These are phyloP conservation scores for Palaemon carinicauda DNA, from an alignment of 1,140 invertebrate genomes.

Conservation along the genomic window DNA sequence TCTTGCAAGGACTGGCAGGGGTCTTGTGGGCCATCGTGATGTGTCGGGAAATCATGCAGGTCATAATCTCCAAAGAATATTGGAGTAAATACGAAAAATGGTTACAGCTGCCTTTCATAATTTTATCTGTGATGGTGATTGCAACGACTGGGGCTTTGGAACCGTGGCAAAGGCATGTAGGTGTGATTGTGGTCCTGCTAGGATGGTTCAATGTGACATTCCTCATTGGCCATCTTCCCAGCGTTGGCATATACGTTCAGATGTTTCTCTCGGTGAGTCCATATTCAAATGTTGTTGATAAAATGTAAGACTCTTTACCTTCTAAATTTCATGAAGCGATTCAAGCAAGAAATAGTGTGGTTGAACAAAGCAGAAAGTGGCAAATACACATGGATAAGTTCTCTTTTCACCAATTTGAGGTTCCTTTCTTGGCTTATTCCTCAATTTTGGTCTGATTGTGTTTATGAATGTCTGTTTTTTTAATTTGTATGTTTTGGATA, in stretches of 20 bases:
- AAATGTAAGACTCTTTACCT: too few species aligned
- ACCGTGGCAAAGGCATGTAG: not conserved
- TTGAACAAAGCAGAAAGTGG: too few species aligned
- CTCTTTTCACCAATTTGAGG: too few species aligned
- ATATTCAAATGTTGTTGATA: too few species aligned
- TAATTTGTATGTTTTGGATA: too few species aligned
- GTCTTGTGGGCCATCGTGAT: not conserved
- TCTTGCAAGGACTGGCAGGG: not conserved
- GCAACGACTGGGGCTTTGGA: not conserved
- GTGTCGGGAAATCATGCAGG: not conserved
- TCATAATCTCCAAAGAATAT: not conserved
- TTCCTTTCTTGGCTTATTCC: too few species aligned
- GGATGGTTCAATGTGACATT: not conserved
- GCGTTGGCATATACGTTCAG: constrained; percentile 1
- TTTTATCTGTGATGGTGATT: not conserved
- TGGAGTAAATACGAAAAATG: not conserved
- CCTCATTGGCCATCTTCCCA: not conserved
- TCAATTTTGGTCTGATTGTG: too few species aligned
- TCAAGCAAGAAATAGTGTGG: too few species aligned
- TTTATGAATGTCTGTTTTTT: too few species aligned
- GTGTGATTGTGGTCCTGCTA: not conserved
- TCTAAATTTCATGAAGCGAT: too few species aligned
- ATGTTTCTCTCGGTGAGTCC: constrained; percentile 10
- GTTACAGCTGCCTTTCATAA: not conserved
- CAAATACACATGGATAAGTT: too few species aligned